These are phyloP conservation scores for Miltochrista miniata DNA, from an alignment of 2,888 invertebrate species.

Conservation along the genomic window DNA sequence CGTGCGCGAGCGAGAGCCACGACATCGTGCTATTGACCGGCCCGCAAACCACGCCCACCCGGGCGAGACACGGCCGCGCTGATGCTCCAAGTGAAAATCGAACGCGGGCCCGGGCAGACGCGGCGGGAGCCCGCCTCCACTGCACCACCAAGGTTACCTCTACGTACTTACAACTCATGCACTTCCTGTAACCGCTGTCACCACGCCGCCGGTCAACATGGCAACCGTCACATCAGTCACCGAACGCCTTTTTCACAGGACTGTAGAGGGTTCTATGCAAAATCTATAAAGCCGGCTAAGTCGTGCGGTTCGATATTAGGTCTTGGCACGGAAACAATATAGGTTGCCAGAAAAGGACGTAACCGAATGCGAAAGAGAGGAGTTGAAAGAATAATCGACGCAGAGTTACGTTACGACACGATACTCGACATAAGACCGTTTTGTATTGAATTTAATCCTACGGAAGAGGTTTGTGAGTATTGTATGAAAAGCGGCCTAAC, in stretches of 20 bases:
- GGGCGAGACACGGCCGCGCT: conserved; percentile 78
- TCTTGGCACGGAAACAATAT: conserved; percentile 73
- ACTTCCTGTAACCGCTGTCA: conserved; percentile 52
- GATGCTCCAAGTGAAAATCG: conserved; percentile 82
- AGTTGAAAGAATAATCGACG: conserved; percentile 59
- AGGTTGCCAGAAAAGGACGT: conserved; percentile 73
- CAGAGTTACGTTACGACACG: conserved; percentile 57
- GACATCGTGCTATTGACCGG: conserved; percentile 82
- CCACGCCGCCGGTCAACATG: conserved; percentile 26
- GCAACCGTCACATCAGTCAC: conserved; percentile 32
- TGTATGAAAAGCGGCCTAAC: conserved; percentile 39
- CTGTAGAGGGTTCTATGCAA: conserved; percentile 39
- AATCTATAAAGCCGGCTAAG: conserved; percentile 64
- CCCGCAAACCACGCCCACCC: conserved; percentile 81
- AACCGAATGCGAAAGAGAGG: conserved; percentile 60
- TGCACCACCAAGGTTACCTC: conserved; percentile 76
- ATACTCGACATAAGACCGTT: conserved; percentile 56
- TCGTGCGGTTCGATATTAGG: conserved; percentile 67
- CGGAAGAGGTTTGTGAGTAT: conserved; percentile 47
- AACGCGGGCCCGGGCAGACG: conserved; percentile 82
- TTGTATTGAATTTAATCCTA: conserved; percentile 62
- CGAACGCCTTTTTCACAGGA: conserved; percentile 30
- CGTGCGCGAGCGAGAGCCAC: conserved; percentile 61
- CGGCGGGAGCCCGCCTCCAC: conserved; percentile 58
- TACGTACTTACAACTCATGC: conserved; percentile 60